Percentiles rank a stretch among this genome's conserved stretches.
Conservation (phyloP, 1,140 invertebrate species). For the Leptopilina boulardi region DNA sequence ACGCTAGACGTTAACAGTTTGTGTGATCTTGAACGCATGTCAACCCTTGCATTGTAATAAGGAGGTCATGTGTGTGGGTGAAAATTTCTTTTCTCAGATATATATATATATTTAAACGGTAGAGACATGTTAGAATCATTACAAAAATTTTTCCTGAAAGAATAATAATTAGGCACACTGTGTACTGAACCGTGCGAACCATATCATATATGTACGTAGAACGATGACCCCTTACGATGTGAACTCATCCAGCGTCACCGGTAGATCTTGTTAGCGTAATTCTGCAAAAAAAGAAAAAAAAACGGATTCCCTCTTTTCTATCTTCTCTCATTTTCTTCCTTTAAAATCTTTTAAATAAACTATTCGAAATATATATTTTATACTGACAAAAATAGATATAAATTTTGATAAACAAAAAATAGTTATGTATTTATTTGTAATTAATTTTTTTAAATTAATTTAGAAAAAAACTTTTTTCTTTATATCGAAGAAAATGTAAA, state of each 20-base stretch:
- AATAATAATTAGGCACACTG: conserved; percentile 26
- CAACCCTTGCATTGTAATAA: conserved; percentile 13
- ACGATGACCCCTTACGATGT: conserved; percentile 22
- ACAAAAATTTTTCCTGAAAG: not conserved
- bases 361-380: not conserved
- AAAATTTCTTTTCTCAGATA: conserved; percentile 3
- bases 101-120: not conserved
- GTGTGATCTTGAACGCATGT: not conserved
- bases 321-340: not conserved
- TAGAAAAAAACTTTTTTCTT: no score
- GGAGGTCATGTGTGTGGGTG: conserved; percentile 14
- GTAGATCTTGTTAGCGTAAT: conserved; percentile 31
- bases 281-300: not conserved
- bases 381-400: no score
- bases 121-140: not conserved
- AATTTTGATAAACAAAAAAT: no score
- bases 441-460: no score
- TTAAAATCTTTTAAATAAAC: not conserved
- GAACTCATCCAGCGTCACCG: conserved; percentile 31
- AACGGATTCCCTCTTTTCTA: not conserved
- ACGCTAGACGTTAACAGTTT: not conserved
- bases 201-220: conserved; percentile 8
- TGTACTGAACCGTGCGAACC: conserved; percentile 26
- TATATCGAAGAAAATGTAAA: not conserved
- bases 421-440: not conserved